phyloP scores from a whole-genome alignment of 1,140 invertebrate species.

The Teleopsis dalmanni region DNA sequence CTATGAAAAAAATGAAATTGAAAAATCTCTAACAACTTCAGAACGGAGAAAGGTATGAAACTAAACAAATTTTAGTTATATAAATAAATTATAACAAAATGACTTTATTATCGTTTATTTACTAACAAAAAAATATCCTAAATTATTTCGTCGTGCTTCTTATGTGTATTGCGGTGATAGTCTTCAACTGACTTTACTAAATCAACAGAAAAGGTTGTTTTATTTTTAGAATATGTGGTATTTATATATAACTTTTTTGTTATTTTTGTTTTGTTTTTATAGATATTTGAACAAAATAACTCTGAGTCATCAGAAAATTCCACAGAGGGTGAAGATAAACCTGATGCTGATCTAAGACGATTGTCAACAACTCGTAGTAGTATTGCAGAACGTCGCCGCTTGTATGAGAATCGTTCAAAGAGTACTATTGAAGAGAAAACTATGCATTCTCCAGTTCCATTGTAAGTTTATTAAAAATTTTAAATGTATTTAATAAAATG shows the following conservation, averaged over 20 bases:
- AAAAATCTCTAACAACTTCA: constrained; percentile 67
- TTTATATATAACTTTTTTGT: not conserved
- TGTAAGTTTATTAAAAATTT: constrained; percentile 46
- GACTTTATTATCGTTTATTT: too few relatives aligned
- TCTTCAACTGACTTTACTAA: constrained; percentile 43
- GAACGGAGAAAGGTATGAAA: constrained; percentile 55
- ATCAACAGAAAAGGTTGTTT: constrained; percentile 40
- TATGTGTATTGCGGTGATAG: constrained; percentile 21
- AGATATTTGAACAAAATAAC: constrained; percentile 40
- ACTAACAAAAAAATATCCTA: not conserved
- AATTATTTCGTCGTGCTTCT: too few relatives aligned
- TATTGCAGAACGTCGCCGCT: constrained; percentile 66
- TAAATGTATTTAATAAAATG: not conserved
- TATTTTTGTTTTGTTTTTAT: not conserved
- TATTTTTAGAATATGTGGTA: not conserved
- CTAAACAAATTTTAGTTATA: not conserved
- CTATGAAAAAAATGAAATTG: constrained; percentile 30
- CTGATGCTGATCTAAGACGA: constrained; percentile 39
- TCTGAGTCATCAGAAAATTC: constrained; percentile 42
- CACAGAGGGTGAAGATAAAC: constrained; percentile 38
- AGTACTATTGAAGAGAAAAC: constrained; percentile 57
- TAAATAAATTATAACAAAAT: not conserved
- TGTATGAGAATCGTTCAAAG: constrained; percentile 64
- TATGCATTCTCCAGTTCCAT: constrained; percentile 62
- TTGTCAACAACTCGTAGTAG: constrained; percentile 54